Percentiles rank a stretch among this genome's conserved stretches.
These are phyloP conservation scores for Paguma larvata DNA, from an alignment of 2,797 vertebrate genomes.

Conservation along the genomic window DNA sequence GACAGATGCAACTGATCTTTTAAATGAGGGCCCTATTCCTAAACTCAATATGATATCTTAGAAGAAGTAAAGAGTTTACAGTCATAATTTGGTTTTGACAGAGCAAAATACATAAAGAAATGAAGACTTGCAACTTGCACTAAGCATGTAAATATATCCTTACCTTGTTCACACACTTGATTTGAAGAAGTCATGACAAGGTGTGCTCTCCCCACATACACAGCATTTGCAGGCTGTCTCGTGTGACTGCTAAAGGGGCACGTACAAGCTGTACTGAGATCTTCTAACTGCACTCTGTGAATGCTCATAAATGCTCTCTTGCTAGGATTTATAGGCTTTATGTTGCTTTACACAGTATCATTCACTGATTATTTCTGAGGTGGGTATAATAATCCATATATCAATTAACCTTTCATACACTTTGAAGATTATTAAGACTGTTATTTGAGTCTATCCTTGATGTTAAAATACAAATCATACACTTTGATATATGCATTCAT, in stretches of 20 bases:
- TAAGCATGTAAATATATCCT: constrained; percentile 93
- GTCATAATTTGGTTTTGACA: constrained; percentile 79
- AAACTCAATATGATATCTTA: constrained; percentile 57
- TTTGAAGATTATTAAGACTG: constrained; percentile 20
- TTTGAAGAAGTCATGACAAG: constrained; percentile 93
- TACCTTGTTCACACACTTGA: constrained; percentile 94
- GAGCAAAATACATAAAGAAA: constrained; percentile 78
- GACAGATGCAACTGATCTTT: constrained; percentile 52
- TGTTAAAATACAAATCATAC: not conserved
- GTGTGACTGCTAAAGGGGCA: constrained; percentile 36
- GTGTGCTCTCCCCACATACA: constrained; percentile 71
- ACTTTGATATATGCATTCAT: not conserved
- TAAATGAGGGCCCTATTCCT: constrained; percentile 18
- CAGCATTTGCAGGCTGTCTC: constrained; percentile 79
- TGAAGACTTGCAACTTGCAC: constrained; percentile 84
- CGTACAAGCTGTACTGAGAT: constrained; percentile 62
- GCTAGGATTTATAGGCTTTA: constrained; percentile 63
- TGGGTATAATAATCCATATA: constrained; percentile 70
- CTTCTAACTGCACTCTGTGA: constrained; percentile 65
- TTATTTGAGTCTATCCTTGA: not conserved
- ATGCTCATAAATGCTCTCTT: constrained; percentile 57
- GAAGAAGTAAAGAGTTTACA: constrained; percentile 77
- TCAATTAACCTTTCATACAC: constrained; percentile 45
- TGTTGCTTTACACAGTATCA: constrained; percentile 66
- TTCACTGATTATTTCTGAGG: constrained; percentile 75